These are phyloP conservation scores for Oceanites oceanicus DNA, from an alignment of 2,113 vertebrate species.

Conservation along the genomic window DNA sequence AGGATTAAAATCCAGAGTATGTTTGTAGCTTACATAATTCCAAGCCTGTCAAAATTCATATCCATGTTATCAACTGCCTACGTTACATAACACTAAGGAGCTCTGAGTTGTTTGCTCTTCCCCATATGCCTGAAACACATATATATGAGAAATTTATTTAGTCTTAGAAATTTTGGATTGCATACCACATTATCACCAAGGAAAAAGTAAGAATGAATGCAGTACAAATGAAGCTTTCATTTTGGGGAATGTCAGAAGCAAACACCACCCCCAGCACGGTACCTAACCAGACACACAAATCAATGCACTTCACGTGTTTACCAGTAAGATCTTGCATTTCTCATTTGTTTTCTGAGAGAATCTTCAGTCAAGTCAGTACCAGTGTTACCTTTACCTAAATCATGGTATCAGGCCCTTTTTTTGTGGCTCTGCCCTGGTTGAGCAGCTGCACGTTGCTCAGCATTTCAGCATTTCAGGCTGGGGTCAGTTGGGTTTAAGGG, in stretches of 20 bases:
- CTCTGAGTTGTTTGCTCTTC: not conserved
- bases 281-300: not conserved
- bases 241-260: not conserved
- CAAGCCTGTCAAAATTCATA: constrained; percentile 35
- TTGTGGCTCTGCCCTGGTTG: not conserved
- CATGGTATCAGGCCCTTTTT: not conserved
- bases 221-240: not conserved
- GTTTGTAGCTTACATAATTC: constrained; percentile 17
- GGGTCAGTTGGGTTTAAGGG: not conserved
- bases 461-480: not conserved
- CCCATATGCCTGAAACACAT: not conserved
- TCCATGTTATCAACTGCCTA: constrained; percentile 23
- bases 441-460: not conserved
- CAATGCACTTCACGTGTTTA: not conserved
- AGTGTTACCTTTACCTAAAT: not conserved
- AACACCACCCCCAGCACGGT: not conserved
- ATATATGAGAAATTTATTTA: too few relatives aligned
- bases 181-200: not conserved
- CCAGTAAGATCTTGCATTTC: not conserved
- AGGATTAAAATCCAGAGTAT: constrained; percentile 1
- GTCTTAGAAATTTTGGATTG: not conserved
- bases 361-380: not conserved
- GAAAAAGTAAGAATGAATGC: not conserved
- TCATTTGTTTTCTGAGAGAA: not conserved
- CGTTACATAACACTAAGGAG: constrained; percentile 12